A percentile compares a stretch with the other conserved stretches of the same genome.
phyloP scores from a whole-genome alignment of 2,113 vertebrate species.

The Ammodytes marinus region DNA sequence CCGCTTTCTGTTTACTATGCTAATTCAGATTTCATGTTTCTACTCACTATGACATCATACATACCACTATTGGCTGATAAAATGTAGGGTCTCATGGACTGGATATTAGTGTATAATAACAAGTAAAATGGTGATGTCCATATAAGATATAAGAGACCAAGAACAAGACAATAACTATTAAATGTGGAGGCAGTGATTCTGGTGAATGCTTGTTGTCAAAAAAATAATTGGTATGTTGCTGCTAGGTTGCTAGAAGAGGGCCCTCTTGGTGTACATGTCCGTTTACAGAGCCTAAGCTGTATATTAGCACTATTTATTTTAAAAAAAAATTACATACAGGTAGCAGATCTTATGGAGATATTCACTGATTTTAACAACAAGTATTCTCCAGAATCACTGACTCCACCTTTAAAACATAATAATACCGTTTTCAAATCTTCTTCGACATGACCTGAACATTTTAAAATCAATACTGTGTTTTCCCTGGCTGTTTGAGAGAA shows the following conservation, averaged over 20 bases:
- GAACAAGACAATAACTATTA: too few species aligned
- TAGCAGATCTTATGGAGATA: too few species aligned
- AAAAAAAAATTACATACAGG: too few species aligned
- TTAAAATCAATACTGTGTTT: neutral
- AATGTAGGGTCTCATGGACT: neutral
- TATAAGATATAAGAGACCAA: neutral
- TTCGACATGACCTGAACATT: constrained; percentile 1
- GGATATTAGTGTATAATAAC: neutral
- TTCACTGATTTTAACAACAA: too few species aligned
- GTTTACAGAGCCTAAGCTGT: too few species aligned
- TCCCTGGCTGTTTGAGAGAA: constrained; percentile 11
- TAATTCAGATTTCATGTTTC: constrained; percentile 8
- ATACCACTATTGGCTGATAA: neutral
- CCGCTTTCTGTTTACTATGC: constrained; percentile 1
- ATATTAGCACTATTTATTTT: too few species aligned
- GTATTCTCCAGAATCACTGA: too few species aligned
- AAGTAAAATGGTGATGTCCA: neutral
- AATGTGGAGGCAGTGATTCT: too few species aligned
- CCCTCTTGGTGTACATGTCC: too few species aligned
- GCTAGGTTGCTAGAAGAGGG: too few species aligned
- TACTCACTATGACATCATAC: neutral
- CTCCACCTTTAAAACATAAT: neutral
- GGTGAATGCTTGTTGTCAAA: too few species aligned
- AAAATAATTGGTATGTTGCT: too few species aligned
- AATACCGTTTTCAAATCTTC: neutral